phyloP scores from a whole-genome alignment of 1,140 invertebrate species.

The Aphis gossypii region DNA sequence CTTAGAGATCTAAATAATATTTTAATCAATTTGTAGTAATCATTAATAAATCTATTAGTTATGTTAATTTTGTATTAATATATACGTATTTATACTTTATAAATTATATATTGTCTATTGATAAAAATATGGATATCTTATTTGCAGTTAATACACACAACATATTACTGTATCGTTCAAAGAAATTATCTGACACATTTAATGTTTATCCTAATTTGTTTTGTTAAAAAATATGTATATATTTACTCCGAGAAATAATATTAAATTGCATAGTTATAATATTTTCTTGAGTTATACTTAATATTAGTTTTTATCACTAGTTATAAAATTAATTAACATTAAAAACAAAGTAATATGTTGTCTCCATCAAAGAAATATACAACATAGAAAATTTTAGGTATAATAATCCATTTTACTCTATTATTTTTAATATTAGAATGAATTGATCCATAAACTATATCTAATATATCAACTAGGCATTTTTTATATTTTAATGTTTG shows the following conservation, averaged over 20 bases:
- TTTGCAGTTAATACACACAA: not conserved
- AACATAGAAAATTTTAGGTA: too few species aligned
- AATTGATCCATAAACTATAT: too few species aligned
- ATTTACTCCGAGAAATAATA: too few species aligned
- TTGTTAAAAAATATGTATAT: not conserved
- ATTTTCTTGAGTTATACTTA: not conserved
- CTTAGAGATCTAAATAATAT: not conserved
- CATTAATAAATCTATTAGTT: not conserved
- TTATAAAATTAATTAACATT: not conserved
- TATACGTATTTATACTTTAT: not conserved
- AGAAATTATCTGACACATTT: not conserved
- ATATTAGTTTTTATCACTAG: not conserved
- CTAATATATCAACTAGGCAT: too few species aligned
- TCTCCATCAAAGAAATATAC: too few species aligned
- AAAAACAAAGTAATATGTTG: not conserved
- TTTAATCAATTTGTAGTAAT: not conserved
- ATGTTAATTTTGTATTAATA: not conserved
- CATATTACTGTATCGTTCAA: not conserved
- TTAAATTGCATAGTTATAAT: not conserved
- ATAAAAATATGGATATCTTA: not conserved
- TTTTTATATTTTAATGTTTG: too few species aligned
- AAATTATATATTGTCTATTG: not conserved
- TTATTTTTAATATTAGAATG: too few species aligned
- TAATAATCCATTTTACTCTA: too few species aligned
- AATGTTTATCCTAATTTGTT: not conserved